Conservation (phyloP, 2,797 vertebrate species). For the Neosilurus mollespiculum region DNA sequence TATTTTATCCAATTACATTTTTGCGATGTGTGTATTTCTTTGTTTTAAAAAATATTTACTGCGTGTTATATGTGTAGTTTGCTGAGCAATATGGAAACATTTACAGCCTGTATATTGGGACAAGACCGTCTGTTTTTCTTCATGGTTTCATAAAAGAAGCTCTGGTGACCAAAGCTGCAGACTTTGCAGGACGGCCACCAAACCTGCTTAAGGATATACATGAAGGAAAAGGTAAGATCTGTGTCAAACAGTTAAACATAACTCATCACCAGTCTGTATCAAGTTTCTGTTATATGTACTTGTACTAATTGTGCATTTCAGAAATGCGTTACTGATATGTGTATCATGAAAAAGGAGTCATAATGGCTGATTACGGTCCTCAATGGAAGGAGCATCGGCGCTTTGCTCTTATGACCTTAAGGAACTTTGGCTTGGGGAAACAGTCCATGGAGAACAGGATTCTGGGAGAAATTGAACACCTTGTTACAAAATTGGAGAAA, state of each 20-base stretch:
- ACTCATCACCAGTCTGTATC: background rate
- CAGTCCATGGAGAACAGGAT: conserved; percentile 74
- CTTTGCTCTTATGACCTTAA: conserved; percentile 72
- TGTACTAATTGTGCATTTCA: background rate
- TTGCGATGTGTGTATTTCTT: too few species aligned
- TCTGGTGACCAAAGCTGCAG: conserved; percentile 59
- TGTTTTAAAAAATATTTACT: too few species aligned
- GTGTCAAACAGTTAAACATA: conserved; percentile 16
- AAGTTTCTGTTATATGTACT: background rate
- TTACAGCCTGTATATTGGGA: conserved; percentile 68
- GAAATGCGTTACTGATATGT: background rate
- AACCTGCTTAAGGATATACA: conserved; percentile 54
- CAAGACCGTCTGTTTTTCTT: conserved; percentile 66
- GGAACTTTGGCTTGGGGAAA: conserved; percentile 76
- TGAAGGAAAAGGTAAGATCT: conserved; percentile 59
- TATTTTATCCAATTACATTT: too few species aligned
- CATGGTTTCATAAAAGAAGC: conserved; percentile 74
- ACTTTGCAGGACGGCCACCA: conserved; percentile 70
- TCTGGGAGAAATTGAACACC: conserved; percentile 61
- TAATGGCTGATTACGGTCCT: conserved; percentile 65
- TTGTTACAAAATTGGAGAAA: conserved; percentile 57
- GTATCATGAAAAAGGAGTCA: conserved; percentile 18
- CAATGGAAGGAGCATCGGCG: conserved; percentile 71
- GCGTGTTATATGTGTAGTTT: conserved; percentile 55
- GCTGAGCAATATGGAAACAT: conserved; percentile 67